Conservation (phyloP, 2,888 invertebrate species). For the Ptychoptera contaminata region DNA sequence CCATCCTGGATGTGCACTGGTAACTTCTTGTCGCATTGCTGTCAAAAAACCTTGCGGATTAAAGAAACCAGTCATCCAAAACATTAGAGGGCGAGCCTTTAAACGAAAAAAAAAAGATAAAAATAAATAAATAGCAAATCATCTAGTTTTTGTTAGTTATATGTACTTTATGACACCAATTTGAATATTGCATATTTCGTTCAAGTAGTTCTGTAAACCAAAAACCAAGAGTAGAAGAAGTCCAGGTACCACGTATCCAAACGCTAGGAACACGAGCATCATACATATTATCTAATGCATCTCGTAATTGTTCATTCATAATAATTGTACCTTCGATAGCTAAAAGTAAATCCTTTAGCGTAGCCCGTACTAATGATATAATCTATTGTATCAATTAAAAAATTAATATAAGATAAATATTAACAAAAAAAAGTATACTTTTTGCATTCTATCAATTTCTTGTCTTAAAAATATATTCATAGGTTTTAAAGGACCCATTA, state of each 20-base stretch:
- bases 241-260: slow-evolving; percentile 68
- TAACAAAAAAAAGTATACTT: slow-evolving; percentile 28
- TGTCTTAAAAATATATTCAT: slow-evolving; percentile 79
- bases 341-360: slow-evolving; percentile 59
- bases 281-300: slow-evolving; percentile 73
- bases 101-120: neutral
- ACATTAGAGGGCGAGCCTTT: slow-evolving; percentile 46
- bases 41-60: slow-evolving; percentile 87
- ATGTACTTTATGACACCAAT: slow-evolving; percentile 49
- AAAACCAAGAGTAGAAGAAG: slow-evolving; percentile 70
- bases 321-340: slow-evolving; percentile 84
- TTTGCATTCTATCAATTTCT: slow-evolving; percentile 80
- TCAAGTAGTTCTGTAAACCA: slow-evolving; percentile 84
- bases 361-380: slow-evolving; percentile 41
- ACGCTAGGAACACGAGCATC: slow-evolving; percentile 66
- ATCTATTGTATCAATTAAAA: slow-evolving; percentile 15
- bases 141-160: too few species aligned
- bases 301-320: slow-evolving; percentile 74
- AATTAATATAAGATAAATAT: neutral
- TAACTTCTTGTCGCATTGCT: slow-evolving; percentile 84
- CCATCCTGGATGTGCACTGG: slow-evolving; percentile 78
- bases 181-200: slow-evolving; percentile 62
- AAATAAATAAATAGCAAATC: too few species aligned
- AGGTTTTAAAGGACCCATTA: slow-evolving; percentile 54
- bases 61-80: slow-evolving; percentile 91